Evolutionary conservation across 2,888 invertebrate genomes (phyloP).

Genomic region (Frankliniella intonsa): DNA sequence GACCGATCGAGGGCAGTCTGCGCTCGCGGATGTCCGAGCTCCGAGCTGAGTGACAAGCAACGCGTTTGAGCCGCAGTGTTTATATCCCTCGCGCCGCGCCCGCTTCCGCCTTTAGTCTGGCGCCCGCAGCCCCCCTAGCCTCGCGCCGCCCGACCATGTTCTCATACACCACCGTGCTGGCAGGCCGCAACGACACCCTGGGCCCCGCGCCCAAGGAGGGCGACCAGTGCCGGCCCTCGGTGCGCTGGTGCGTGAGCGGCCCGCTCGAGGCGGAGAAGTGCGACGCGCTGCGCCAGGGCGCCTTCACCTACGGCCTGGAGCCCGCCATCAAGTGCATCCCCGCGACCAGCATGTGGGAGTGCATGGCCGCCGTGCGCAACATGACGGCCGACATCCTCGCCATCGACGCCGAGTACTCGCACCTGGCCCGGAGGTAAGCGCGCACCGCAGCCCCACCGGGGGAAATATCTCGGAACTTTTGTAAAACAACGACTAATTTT

Average conservation of each 20-base stretch:
- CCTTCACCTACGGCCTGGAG: constrained; percentile 55
- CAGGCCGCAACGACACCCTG: constrained; percentile 37
- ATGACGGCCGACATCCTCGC: constrained; percentile 56
- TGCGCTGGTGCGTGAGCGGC: constrained; percentile 60
- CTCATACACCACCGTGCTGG: background rate
- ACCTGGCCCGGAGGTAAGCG: constrained; percentile 58
- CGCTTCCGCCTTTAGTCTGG: too few relatives aligned
- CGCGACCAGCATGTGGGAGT: constrained; percentile 50
- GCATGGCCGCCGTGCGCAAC: constrained; percentile 52
- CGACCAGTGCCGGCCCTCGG: constrained; percentile 39
- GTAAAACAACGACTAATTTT: too few relatives aligned
- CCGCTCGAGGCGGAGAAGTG: constrained; percentile 56
- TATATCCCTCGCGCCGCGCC: too few relatives aligned
- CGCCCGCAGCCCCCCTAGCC: too few relatives aligned
- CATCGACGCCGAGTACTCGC: constrained; percentile 60
- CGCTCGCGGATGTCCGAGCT: constrained; percentile 27
- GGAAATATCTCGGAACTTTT: background rate
- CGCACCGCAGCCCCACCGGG: background rate
- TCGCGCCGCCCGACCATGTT: too few relatives aligned
- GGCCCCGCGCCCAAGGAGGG: constrained; percentile 36
- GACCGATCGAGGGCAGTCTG: too few relatives aligned
- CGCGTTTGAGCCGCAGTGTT: too few relatives aligned
- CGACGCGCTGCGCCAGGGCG: constrained; percentile 54
- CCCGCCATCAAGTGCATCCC: constrained; percentile 55
- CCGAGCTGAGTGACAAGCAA: too few relatives aligned